Evolutionary conservation across 2,113 vertebrate genomes (phyloP).

Genomic region (Sebastes fasciatus): DNA sequence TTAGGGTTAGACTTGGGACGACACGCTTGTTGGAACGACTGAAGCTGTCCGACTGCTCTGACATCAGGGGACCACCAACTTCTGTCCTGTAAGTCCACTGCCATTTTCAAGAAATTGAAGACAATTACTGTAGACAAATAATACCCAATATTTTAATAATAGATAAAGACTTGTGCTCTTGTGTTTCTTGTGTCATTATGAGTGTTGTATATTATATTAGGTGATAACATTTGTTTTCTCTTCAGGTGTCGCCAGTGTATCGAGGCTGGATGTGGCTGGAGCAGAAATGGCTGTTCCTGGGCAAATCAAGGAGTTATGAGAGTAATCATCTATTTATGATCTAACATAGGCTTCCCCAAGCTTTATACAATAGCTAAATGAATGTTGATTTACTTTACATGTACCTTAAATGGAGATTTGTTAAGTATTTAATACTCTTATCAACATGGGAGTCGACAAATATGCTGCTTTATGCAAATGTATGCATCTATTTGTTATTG

Average conservation of each 20-base stretch:
- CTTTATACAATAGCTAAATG: background rate
- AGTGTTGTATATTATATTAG: background rate
- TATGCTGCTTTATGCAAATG: too few species aligned
- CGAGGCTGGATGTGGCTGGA: background rate
- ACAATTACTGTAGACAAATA: too few species aligned
- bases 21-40: background rate
- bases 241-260: background rate
- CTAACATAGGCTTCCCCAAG: background rate
- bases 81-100: slow-evolving; percentile 52
- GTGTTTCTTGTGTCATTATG: background rate
- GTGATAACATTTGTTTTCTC: background rate
- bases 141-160: too few species aligned
- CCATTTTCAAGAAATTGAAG: too few species aligned
- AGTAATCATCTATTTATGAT: background rate
- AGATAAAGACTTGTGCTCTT: too few species aligned
- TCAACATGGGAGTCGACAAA: too few species aligned
- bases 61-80: slow-evolving; percentile 42
- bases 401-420: too few species aligned
- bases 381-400: too few species aligned
- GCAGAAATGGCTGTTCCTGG: background rate
- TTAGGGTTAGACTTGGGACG: slow-evolving; percentile 39
- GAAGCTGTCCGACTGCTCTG: slow-evolving; percentile 60
- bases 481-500: too few species aligned
- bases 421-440: too few species aligned
- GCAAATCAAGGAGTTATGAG: background rate